These are phyloP conservation scores for Anabacerthia variegaticeps DNA, from an alignment of 2,797 vertebrate species.

Conservation along the genomic window DNA sequence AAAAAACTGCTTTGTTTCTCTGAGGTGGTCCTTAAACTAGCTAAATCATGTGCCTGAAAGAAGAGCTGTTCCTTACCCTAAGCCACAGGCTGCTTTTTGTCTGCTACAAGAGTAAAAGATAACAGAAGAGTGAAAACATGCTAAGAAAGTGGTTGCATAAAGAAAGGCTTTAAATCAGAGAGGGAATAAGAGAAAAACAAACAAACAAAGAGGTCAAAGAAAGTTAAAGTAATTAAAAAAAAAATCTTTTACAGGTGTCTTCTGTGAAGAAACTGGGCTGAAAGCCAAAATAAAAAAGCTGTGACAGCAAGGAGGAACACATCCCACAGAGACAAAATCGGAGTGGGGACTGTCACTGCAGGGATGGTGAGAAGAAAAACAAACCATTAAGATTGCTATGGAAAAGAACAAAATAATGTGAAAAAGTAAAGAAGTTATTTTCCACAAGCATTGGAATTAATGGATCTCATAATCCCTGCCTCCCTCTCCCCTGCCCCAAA, in stretches of 20 bases:
- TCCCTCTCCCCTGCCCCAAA: background rate
- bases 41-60: background rate
- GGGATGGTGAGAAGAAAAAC: background rate
- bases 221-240: background rate
- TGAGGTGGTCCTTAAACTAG: background rate
- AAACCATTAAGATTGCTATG: background rate
- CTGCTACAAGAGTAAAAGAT: background rate
- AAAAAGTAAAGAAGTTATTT: constrained; percentile 5
- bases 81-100: background rate
- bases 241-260: background rate
- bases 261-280: background rate
- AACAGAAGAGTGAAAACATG: background rate
- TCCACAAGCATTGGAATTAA: background rate
- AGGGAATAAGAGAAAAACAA: background rate
- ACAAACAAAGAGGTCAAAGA: background rate
- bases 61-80: background rate
- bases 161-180: background rate
- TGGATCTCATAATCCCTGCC: background rate
- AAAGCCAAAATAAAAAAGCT: background rate
- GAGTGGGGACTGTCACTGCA: background rate
- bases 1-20: background rate
- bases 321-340: background rate
- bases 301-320: background rate
- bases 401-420: background rate
- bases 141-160: background rate